Evolutionary conservation across 2,888 invertebrate species (phyloP), one percentile per base, ranked within the genome.

Genomic region (Polydrusus cervinus): DNA sequence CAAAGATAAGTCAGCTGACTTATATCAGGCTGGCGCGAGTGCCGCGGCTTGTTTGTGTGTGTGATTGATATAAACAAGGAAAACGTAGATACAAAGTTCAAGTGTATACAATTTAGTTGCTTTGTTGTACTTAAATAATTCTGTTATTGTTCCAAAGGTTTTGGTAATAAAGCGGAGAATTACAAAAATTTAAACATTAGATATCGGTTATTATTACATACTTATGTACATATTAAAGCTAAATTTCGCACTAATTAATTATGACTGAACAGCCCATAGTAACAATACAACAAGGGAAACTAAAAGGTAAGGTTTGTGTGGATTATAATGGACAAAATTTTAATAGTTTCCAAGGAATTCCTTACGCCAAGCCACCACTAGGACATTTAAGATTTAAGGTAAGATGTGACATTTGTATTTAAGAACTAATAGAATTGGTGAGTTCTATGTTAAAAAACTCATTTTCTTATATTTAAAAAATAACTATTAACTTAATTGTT

Each of bases 331-430:
- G 84, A 13, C 79, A 78, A 14, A 67, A 70, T 34, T 86, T 81
- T 76, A 81, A 81, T 64, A 83, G 84, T 79, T 87, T 87, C 76
- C 83, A 83, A 75, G 86, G 86, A 38, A 85, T 87, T 62, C 87
- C 87, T 0, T 87, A 86, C 61, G 87, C 85, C 0, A 83, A 85
- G 79, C 84, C 87, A 10, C 87, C 87, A 1, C 25, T 86, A 11
- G 85, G 85, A 43, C 76, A 83, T 9, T 80, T 86, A 7, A 79
- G 87, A 80, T 87, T 86, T 81, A 84, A 85, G 83, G 87, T 87
- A 82, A 13, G 43, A 43, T 43, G 3, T 10, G 3, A 1, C 2
- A 40, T n/a, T n/a, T n/a, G n/a, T 2, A 40, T 11, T 40, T 40
- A 40, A 40, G 11, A 25, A 25, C n/a, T n/a, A n/a, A n/a, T n/a